A percentile compares a stretch with the other conserved stretches of the same genome.
Conservation (phyloP, 2,797 vertebrate species). For the Lerista edwardsae region DNA sequence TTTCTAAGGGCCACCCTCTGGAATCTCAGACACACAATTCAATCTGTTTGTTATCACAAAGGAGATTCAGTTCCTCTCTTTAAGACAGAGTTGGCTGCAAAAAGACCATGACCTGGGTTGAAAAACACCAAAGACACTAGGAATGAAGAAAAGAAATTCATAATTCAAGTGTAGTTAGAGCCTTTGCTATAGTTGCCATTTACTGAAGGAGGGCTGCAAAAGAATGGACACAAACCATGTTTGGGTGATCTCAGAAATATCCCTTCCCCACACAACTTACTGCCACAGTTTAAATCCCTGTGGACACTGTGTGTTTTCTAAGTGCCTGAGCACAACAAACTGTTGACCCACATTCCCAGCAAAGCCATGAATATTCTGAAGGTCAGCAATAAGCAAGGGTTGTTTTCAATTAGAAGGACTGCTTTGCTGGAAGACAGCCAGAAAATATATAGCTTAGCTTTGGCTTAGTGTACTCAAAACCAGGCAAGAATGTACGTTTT, state of each 20-base stretch:
- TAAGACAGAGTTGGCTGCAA: constrained; percentile 39
- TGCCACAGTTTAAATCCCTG: constrained; percentile 23
- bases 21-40: constrained; percentile 31
- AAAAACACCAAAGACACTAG: constrained; percentile 34
- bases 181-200: constrained; percentile 49
- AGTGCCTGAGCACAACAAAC: constrained; percentile 40
- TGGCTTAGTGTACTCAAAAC: constrained; percentile 26
- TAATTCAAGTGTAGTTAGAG: constrained; percentile 33
- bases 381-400: constrained; percentile 61
- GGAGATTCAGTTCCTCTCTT: constrained; percentile 31
- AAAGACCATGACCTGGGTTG: constrained; percentile 51
- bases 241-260: constrained; percentile 27
- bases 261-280: constrained; percentile 31
- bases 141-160: constrained; percentile 25
- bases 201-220: neutral
- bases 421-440: constrained; percentile 56
- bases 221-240: constrained; percentile 46
- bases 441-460: constrained; percentile 50
- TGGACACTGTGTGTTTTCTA: constrained; percentile 27
- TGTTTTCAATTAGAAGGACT: constrained; percentile 65
- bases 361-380: constrained; percentile 57
- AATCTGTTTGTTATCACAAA: constrained; percentile 36
- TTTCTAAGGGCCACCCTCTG: constrained; percentile 21
- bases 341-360: constrained; percentile 41
- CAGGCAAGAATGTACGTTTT: constrained; percentile 35